Evolutionary conservation across 2,797 vertebrate genomes (phyloP), one percentile per base, ranked within the genome.

Genomic region (Botia almorhae): DNA sequence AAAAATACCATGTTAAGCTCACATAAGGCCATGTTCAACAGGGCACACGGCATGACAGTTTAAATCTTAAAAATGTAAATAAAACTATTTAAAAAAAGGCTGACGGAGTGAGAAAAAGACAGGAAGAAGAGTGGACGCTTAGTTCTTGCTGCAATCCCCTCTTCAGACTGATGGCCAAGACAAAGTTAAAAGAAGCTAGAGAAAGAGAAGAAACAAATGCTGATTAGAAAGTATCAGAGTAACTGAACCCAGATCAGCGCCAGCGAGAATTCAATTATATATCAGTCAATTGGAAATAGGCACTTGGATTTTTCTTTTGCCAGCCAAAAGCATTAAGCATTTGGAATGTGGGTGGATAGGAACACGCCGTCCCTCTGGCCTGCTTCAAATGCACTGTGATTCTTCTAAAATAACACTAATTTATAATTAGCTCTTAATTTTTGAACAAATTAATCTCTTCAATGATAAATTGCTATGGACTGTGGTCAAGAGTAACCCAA

Each of bases 131-230:
- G 94, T 90, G 91, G 94, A 91, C 93, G 94, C 95, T 95, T 95
- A 95, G 90, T 92, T 96, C 94, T 39, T 97, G 94, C 93, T 94
- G 96, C 92, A 94, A 94, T 98, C 96, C 95, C 95, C 95, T 98
- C 96, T 95, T 96, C 95, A 94, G 89, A 94, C 90, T 93, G 95
- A 90, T 91, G 95, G 93, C 93, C 95, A 93, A 96, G 94, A 98
- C 92, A 96, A 95, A 95, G 97, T 86, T 99, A 99, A 97, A 99
- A 99, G 95, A 96, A 96, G 94, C 95, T 96, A 93, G 71, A 94
- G 90, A 93, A 90, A 96, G 91, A 95, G 88, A 95, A 90, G 33
- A 90, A 93, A 95, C 80, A 94, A 92, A 92, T 81, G 90, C 90
- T 88, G 91, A 89, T 98, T 96, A 97, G 95, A 86, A 91, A 88